Evolutionary conservation across 2,113 vertebrate genomes (phyloP), one percentile per base, ranked within the genome.

Genomic region (Syngnathoides biaculeatus): DNA sequence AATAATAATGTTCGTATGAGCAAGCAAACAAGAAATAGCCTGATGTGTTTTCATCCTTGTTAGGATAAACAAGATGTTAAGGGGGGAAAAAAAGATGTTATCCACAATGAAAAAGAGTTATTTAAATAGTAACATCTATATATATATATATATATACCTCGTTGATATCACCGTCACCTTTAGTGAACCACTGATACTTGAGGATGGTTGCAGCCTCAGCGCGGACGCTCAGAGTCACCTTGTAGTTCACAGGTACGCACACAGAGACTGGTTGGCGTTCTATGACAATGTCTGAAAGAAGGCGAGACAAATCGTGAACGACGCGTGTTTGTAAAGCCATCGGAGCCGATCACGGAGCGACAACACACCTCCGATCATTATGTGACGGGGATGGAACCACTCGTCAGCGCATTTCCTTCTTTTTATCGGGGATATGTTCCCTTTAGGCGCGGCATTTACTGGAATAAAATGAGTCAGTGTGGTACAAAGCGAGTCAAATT

Each of bases 141-240:
- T 35, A 35, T 35, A 35, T 35, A 35, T 35, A 5, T 35, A 35
- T 35, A 61, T 9, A 40, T 75, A 94, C 94, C 91, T 92, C 90
- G 0, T 80, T 67, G 9, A 68, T 40, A 50, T 90, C 62, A 9
- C 78, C 40, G 3, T n/a, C 48, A 52, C 20, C 48, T 10, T 19
- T 82, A 27, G 86, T 88, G 69, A 95, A 95, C 94, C 94, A 95
- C 85, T 95, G 94, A 87, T 94, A 94, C n/a, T 59, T 77, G 48
- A 94, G 84, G 0, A 64, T 12, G 0, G 86, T 84, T n/a, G 45
- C 74, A 9, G 92, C 92, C 76, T 88, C 67, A 0, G 94, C 94
- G 12, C 85, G 73, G 80, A 94, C 93, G 9, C 86, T 84, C 73
- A 95, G 87, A 0, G 79, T 83, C 63, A 94, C 86, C 42, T 72